These are phyloP conservation scores for Bos indicus DNA, from an alignment of 2,113 vertebrate genomes.

Conservation along the genomic window DNA sequence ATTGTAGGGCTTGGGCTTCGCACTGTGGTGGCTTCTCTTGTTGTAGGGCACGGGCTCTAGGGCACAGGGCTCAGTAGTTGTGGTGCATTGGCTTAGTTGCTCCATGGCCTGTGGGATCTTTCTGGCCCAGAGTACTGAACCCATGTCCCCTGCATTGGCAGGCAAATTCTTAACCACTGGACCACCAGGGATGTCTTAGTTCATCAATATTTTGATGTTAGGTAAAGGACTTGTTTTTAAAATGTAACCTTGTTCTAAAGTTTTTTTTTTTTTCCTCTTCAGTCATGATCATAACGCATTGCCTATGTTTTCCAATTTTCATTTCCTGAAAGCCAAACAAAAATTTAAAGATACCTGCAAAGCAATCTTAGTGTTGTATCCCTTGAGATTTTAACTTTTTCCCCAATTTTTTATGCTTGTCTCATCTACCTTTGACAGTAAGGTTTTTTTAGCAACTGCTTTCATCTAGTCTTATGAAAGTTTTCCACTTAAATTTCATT, in stretches of 20 bases:
- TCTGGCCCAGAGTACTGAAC: neutral
- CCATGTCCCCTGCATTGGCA: neutral
- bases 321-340: neutral
- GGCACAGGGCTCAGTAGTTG: neutral
- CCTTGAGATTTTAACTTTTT: neutral
- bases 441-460: neutral
- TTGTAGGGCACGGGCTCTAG: neutral
- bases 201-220: neutral
- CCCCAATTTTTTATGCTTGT: neutral
- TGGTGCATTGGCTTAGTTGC: neutral
- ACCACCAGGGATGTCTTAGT: neutral
- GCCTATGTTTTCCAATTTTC: neutral
- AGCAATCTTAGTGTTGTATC: neutral
- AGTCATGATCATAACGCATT: neutral
- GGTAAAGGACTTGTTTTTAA: neutral
- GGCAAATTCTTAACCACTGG: neutral
- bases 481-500: neutral
- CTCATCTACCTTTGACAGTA: neutral
- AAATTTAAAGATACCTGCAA: neutral
- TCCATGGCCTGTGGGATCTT: neutral
- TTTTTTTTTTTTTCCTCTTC: neutral
- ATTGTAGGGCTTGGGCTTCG: neutral
- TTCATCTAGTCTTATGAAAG: neutral
- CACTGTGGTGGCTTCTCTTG: neutral
- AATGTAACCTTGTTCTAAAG: neutral